Evolutionary conservation across 2,113 vertebrate species (phyloP).

Genomic region (Pteruthius melanotis): DNA sequence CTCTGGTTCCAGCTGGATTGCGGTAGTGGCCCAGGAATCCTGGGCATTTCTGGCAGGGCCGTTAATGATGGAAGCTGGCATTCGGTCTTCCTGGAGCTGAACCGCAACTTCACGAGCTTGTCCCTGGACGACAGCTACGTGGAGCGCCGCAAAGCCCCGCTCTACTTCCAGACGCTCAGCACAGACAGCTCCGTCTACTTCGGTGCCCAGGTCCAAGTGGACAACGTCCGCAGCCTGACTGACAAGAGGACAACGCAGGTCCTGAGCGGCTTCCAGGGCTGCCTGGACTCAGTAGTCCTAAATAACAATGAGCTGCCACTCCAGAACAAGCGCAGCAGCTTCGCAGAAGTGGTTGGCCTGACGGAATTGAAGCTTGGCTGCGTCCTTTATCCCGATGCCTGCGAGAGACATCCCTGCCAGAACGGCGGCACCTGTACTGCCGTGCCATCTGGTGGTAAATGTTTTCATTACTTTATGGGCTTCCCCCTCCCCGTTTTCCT

Average conservation of each 20-base stretch:
- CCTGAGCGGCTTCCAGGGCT: constrained; percentile 91
- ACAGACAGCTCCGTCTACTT: constrained; percentile 87
- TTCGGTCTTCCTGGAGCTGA: constrained; percentile 89
- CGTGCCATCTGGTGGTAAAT: constrained; percentile 89
- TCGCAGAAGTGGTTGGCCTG: constrained; percentile 92
- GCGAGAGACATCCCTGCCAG: constrained; percentile 84
- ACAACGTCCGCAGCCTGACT: constrained; percentile 78
- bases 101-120: constrained; percentile 90
- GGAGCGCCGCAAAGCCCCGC: constrained; percentile 82
- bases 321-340: constrained; percentile 92
- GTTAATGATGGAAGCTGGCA: constrained; percentile 96
- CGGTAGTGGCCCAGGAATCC: constrained; percentile 77
- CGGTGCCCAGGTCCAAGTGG: constrained; percentile 89
- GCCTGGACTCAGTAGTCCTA: constrained; percentile 89
- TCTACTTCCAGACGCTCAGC: constrained; percentile 79
- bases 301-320: constrained; percentile 90
- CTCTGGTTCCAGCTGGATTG: constrained; percentile 95
- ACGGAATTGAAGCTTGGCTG: constrained; percentile 92
- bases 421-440: constrained; percentile 87
- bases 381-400: constrained; percentile 89
- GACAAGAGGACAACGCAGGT: constrained; percentile 83
- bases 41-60: constrained; percentile 87
- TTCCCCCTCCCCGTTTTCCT: neutral
- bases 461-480: neutral
- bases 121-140: constrained; percentile 92